Base-by-base conservation (phyloP, 2,797 vertebrate genomes). In the Pelobates cultripes region DNA sequence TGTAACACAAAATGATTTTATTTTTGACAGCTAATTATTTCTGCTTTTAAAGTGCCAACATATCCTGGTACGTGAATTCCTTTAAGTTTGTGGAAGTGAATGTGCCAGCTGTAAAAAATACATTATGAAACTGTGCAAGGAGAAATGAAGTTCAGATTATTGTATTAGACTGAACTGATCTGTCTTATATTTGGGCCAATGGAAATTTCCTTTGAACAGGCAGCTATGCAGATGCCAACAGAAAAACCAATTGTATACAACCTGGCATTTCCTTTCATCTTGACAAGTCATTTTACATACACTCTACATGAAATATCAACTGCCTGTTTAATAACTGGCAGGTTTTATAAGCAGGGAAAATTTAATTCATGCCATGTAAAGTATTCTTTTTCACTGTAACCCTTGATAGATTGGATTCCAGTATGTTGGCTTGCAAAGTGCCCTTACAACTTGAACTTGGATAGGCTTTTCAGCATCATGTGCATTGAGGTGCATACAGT, bases 181-280 rank as follows among this genome's bases (percentile, higher is more conserved):
- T 75, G 66, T 83, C 77, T 83, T 75, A 43, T 79, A 78, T 74
- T 53, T 74, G 40, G 70, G 81, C 81, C 81, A 83, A 79, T 78
- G 74, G 57, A 78, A 83, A 75, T 78, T 83, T 78, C 64, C 74
- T 78, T 83, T 83, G 74, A 82, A 78, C 64, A 83, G 81, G 17
- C 61, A 67, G 43, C 77, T 70, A 42, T 83, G 61, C 53, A 75
- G 79, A 74, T 83, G 77, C 81, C 81, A 83, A 28, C 71, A 79
- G 44, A 60, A 75, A 79, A 83, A 70, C 44, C 76, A 79, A 83
- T 73, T 79, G 71, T 83, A 78, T 73, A 78, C 81, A 78, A 83
- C 43, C 71, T 79, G 81, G 76, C 77, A 79, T 78, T 83, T 79
- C 40, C 74, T 83, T 83, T 83, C 72, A 78, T 78, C 81, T 83